Percentiles rank a stretch among this genome's conserved stretches.
These are phyloP conservation scores for Siniperca chuatsi DNA, from an alignment of 2,113 vertebrate species.

Conservation along the genomic window DNA sequence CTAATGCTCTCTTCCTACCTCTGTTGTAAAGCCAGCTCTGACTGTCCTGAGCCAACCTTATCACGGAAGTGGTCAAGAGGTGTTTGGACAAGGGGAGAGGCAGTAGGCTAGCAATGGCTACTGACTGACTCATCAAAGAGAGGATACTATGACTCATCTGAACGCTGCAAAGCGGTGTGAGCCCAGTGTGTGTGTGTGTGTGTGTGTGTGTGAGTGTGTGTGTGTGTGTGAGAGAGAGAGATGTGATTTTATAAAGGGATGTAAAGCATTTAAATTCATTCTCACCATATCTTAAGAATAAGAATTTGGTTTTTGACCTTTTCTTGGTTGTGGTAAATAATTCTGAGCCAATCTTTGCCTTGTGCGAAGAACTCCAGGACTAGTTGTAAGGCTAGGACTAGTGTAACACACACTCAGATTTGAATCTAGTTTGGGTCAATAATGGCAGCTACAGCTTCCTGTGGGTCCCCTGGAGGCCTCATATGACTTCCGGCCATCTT, in stretches of 20 bases:
- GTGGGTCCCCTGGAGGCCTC: conserved; percentile 61
- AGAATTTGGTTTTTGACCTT: conserved; percentile 19
- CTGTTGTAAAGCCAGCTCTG: conserved; percentile 12
- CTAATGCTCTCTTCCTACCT: conserved; percentile 5
- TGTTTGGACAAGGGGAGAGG: conserved; percentile 36
- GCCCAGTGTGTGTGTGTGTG: background rate
- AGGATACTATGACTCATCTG: conserved; percentile 53
- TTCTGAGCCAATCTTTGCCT: background rate
- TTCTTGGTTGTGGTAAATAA: conserved; percentile 38
- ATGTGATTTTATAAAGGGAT: conserved; percentile 11
- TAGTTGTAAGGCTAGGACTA: background rate
- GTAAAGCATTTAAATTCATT: background rate
- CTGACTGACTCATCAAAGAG: conserved; percentile 58
- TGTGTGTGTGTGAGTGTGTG: background rate
- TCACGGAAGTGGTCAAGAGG: conserved; percentile 25
- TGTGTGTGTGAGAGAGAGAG: background rate
- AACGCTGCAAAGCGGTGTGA: conserved; percentile 26
- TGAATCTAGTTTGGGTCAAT: conserved; percentile 55
- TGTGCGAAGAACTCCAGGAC: background rate
- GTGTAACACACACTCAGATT: background rate
- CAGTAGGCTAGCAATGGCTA: conserved; percentile 23
- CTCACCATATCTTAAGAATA: conserved; percentile 5
- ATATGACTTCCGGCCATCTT: conserved; percentile 84
- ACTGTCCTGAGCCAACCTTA: conserved; percentile 35
- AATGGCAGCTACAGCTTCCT: conserved; percentile 79